These are phyloP conservation scores for Drosophila ogumai DNA, from an alignment of 1,140 invertebrate genomes.

Conservation along the genomic window DNA sequence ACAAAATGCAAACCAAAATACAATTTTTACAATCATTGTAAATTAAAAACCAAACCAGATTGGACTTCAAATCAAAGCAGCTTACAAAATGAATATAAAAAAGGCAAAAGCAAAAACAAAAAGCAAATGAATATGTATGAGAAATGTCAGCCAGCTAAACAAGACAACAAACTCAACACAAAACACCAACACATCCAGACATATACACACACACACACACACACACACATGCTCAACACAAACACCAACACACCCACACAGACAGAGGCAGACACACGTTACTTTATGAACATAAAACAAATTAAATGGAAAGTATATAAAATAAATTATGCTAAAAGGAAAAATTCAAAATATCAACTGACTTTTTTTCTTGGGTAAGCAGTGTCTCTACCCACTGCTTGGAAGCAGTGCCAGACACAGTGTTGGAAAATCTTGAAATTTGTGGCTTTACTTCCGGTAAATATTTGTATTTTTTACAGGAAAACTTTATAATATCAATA, in stretches of 20 bases:
- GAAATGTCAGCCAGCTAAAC: slow-evolving; percentile 43
- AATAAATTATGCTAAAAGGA: slow-evolving; percentile 81
- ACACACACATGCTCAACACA: slow-evolving; percentile 40
- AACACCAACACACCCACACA: slow-evolving; percentile 30
- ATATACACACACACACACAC: slow-evolving; percentile 4
- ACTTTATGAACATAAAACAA: slow-evolving; percentile 80
- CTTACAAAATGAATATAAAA: slow-evolving; percentile 35
- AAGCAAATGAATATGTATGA: slow-evolving; percentile 24
- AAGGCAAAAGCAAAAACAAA: slow-evolving; percentile 8
- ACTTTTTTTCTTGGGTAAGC: not conserved
- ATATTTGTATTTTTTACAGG: not conserved
- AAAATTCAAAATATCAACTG: slow-evolving; percentile 52
- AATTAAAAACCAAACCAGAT: slow-evolving; percentile 44
- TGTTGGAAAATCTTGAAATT: not conserved
- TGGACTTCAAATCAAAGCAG: slow-evolving; percentile 54
- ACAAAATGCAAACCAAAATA: slow-evolving; percentile 18
- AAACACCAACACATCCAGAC: slow-evolving; percentile 26
- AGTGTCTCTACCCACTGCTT: no score
- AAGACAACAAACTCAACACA: slow-evolving; percentile 37
- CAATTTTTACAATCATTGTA: slow-evolving; percentile 60
- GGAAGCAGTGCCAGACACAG: no score
- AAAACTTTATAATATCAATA: no score
- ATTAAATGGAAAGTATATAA: slow-evolving; percentile 82
- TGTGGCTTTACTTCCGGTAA: not conserved
- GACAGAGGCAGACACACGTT: slow-evolving; percentile 78